phyloP scores from a whole-genome alignment of 1,140 invertebrate species.

The Rhagoletis pomonella region DNA sequence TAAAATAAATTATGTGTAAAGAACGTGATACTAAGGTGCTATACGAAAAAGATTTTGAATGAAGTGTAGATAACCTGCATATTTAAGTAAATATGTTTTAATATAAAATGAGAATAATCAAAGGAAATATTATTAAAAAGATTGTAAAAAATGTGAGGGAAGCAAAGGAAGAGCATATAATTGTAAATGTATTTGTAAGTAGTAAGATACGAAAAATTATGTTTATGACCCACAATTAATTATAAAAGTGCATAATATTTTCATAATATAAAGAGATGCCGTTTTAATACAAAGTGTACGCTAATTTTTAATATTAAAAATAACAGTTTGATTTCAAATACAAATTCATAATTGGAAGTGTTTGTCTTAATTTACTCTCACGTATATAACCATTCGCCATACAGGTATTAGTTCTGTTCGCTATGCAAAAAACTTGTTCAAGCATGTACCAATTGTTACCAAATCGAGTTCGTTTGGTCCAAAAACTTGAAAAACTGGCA shows the following conservation, averaged over 20 bases:
- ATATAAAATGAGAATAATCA: constrained; percentile 42
- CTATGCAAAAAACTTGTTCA: no score
- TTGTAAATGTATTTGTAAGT: constrained; percentile 52
- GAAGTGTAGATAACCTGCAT: constrained; percentile 52
- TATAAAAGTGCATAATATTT: constrained; percentile 51
- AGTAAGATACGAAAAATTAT: constrained; percentile 13
- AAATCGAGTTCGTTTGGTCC: no score
- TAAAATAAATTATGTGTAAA: constrained; percentile 64
- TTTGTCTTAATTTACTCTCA: no score
- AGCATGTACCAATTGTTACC: no score
- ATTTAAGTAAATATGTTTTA: constrained; percentile 52
- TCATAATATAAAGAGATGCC: constrained; percentile 21
- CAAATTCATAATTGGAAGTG: not conserved
- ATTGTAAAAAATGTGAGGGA: constrained; percentile 27
- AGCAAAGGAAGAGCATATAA: constrained; percentile 42
- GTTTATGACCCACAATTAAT: constrained; percentile 53
- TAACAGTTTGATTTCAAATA: constrained; percentile 13
- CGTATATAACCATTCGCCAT: no score
- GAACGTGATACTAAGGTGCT: constrained; percentile 73
- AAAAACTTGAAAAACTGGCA: no score
- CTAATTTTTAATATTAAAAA: constrained; percentile 43
- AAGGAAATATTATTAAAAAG: constrained; percentile 27
- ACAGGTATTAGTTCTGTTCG: no score
- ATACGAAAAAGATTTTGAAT: constrained; percentile 59
- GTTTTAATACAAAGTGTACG: constrained; percentile 34